Percentiles rank a stretch among this genome's conserved stretches.
phyloP scores from a whole-genome alignment of 2,113 vertebrate species.

The Salvator merianae region DNA sequence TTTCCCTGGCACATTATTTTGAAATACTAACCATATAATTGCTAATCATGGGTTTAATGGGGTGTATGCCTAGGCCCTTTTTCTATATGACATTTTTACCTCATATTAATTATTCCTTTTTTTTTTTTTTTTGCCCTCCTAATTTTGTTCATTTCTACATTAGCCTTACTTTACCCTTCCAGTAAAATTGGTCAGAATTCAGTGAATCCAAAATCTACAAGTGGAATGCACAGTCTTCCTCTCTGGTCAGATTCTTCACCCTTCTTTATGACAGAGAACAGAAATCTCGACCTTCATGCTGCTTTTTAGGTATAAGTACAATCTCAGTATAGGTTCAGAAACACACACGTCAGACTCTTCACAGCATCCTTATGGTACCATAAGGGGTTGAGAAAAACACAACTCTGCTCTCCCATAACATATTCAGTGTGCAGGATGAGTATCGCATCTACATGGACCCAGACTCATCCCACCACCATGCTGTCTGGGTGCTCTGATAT shows the following conservation, averaged over 20 bases:
- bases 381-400: no score
- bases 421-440: no score
- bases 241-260: no score
- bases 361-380: no score
- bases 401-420: no score
- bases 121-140: background rate
- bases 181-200: background rate
- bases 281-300: background rate
- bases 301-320: no score
- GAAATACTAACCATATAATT: background rate
- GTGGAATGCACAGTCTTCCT: no score
- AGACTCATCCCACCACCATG: no score
- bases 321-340: background rate
- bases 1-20: background rate
- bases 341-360: no score
- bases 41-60: background rate
- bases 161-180: background rate
- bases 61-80: background rate
- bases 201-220: background rate
- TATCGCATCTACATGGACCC: no score
- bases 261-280: background rate
- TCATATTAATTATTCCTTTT: background rate
- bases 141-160: background rate
- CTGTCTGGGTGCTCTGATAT: no score
- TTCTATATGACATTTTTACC: background rate